Percentiles rank a stretch among this genome's conserved stretches.
Conservation (phyloP, 2,113 vertebrate genomes). For the Hystrix cristata region DNA sequence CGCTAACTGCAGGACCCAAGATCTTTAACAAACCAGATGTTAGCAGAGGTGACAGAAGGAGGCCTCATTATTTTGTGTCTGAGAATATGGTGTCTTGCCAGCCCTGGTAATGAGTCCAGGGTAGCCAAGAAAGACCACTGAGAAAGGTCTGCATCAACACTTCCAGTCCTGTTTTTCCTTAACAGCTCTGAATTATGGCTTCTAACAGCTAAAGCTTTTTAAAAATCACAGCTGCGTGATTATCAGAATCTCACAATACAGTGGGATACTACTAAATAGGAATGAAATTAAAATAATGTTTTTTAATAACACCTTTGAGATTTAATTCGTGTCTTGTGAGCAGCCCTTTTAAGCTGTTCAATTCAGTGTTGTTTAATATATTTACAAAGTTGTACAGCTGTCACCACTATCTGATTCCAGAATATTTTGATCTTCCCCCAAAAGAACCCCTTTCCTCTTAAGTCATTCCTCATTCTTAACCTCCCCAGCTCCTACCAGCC, state of each 20-base stretch:
- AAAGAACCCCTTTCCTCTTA: background rate
- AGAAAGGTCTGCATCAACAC: background rate
- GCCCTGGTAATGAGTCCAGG: background rate
- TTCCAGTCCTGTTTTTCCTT: background rate
- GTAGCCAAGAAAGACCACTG: background rate
- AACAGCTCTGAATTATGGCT: background rate
- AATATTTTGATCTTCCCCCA: background rate
- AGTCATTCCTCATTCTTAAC: background rate
- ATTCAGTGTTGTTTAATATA: background rate
- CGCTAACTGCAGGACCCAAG: background rate
- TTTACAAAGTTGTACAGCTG: background rate
- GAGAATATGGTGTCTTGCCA: background rate
- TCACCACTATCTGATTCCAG: background rate
- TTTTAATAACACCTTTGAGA: background rate
- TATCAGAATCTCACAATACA: background rate
- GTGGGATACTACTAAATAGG: background rate
- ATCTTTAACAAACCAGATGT: background rate
- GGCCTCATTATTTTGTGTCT: background rate
- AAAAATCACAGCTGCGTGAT: background rate
- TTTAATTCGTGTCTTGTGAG: background rate
- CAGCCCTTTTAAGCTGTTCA: background rate
- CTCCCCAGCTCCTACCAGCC: too few species aligned
- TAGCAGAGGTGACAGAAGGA: background rate
- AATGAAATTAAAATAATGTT: conserved; percentile 19
- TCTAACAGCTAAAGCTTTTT: background rate